Evolutionary conservation across 2,113 vertebrate species (phyloP).

Genomic region (Pipa parva): DNA sequence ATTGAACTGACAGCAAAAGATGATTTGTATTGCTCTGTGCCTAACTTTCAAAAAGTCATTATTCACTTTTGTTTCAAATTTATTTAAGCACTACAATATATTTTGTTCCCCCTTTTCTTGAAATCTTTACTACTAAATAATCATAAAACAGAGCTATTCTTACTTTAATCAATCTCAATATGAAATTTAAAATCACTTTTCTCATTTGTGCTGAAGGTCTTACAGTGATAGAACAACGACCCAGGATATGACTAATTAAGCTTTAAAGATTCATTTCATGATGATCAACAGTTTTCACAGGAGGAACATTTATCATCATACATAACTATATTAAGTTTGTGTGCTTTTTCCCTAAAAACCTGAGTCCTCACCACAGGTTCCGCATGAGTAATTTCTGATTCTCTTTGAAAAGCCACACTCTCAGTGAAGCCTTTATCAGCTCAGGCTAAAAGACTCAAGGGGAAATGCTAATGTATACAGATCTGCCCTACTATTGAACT

Average conservation of each 20-base stretch:
- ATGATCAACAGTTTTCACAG: neutral
- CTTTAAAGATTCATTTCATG: neutral
- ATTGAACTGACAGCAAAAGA: conserved; percentile 14
- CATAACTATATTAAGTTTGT: neutral
- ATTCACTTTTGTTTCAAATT: no score
- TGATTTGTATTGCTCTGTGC: conserved; percentile 8
- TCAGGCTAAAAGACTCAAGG: neutral
- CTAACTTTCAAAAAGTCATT: neutral
- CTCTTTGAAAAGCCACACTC: neutral
- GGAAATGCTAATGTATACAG: neutral
- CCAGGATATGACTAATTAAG: conserved; percentile 26
- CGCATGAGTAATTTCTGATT: conserved; percentile 3
- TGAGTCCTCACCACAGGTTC: neutral
- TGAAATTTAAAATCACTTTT: neutral
- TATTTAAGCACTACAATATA: no score
- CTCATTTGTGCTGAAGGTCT: no score
- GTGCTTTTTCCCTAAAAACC: neutral
- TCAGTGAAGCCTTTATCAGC: neutral
- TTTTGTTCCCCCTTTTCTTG: no score
- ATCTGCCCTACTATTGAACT: neutral
- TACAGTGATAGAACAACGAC: neutral
- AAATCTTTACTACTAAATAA: no score
- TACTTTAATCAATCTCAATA: no score
- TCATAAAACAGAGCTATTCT: no score
- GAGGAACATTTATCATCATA: neutral